phyloP scores from a whole-genome alignment of 2,888 invertebrate species.

The Troglohyphantes excavatus region DNA sequence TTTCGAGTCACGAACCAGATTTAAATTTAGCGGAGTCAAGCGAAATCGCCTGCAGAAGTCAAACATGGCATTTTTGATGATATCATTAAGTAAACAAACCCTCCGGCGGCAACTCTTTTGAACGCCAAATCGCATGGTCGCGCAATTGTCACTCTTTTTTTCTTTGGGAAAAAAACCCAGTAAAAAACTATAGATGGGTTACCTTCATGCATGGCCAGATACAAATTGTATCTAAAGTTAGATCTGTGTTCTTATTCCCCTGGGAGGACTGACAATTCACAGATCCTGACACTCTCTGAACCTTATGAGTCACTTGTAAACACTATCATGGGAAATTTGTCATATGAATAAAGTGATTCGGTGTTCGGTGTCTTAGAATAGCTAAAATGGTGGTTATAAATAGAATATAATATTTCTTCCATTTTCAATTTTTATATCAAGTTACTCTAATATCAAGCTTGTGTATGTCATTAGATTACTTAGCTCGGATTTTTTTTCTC shows the following conservation, averaged over 20 bases:
- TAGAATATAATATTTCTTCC: no score
- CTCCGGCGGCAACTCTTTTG: not conserved
- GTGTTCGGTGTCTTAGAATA: no score
- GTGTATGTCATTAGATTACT: no score
- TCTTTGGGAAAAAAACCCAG: not conserved
- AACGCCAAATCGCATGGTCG: not conserved
- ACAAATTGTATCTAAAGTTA: conserved; percentile 6
- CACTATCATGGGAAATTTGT: no score
- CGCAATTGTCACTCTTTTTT: not conserved
- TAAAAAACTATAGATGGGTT: not conserved
- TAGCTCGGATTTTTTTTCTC: no score
- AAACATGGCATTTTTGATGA: not conserved
- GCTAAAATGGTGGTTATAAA: no score
- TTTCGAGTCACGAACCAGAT: not conserved
- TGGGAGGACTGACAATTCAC: not conserved
- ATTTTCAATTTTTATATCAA: no score
- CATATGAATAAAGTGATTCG: no score
- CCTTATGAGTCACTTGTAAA: no score
- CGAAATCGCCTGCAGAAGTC: no score
- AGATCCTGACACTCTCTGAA: not conserved
- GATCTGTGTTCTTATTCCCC: not conserved
- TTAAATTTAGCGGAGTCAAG: not conserved
- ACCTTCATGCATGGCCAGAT: not conserved
- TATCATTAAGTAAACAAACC: not conserved
- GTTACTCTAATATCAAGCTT: no score